Evolutionary conservation across 2,113 vertebrate species (phyloP), one percentile per base, ranked within the genome.

Genomic region (Silurus glanis): DNA sequence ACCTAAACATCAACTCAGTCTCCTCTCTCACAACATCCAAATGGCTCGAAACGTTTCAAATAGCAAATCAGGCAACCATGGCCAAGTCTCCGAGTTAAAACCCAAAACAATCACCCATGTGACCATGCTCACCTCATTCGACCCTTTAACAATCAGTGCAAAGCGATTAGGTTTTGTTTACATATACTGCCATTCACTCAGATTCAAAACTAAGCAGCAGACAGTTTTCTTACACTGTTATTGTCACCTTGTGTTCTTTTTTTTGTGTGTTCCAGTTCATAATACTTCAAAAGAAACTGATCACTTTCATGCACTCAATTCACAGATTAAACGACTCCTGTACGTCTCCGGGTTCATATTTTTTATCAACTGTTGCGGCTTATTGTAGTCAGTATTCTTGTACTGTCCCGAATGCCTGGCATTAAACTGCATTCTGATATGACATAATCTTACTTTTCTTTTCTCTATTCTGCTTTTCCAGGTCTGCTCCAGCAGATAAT

Each of bases 401-500:
- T n/a, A 16, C 21, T 21, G 7, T 45, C 25, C 28, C 55, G 64
- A 6, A 47, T 3, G 5, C n/a, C 16, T 19, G 55, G 37, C 75
- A 10, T 14, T 58, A 37, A 55, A 10, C 25, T 4, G 19, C 23
- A 56, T 55, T 28, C 4, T 6, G 4, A n/a, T 21, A 1, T n/a
- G 51, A 56, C 6, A 1, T 56, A 5, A 8, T 58, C 53, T 80
- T 28, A 9, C 55, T 10, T 5, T 13, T 19, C 0, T 12, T 59
- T 45, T 81, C n/a, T 88, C 8, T 88, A 28, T 88, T 2, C 9
- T 90, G 89, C 45, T 67, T 71, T 45, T 84, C 5, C 91, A 99
- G 98, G 97, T 49, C 95, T 99, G 90, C 98, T 97, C 90, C 96
- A 98, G 91, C 94, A 94, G 85, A 88, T 99, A 89, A 87, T 89